Evolutionary conservation across 2,113 vertebrate species (phyloP).

Genomic region (Oncorhynchus nerka): DNA sequence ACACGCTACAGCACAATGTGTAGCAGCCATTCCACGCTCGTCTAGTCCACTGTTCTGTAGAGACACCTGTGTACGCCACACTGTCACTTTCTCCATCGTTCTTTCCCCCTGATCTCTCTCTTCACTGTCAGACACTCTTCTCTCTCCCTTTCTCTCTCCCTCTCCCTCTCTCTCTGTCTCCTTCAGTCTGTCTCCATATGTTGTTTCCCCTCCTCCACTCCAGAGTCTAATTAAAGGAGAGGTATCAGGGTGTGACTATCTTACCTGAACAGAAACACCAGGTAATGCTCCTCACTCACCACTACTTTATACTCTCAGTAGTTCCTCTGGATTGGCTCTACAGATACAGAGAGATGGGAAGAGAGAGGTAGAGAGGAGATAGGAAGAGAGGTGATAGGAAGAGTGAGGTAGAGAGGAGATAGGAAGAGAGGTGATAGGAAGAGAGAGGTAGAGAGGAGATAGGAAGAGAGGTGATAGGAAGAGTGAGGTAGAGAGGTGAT

Average conservation of each 20-base stretch:
- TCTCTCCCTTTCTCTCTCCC: conserved; percentile 43
- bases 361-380: too few relatives aligned
- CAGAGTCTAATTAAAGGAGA: conserved; percentile 65
- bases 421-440: too few relatives aligned
- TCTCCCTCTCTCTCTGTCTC: conserved; percentile 42
- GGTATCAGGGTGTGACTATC: conserved; percentile 64
- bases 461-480: not conserved
- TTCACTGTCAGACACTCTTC: conserved; percentile 22
- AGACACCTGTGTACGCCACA: conserved; percentile 17
- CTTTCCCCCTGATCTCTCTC: conserved; percentile 49
- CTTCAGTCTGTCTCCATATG: conserved; percentile 36
- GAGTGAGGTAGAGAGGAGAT: not conserved
- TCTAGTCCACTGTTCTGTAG: conserved; percentile 32
- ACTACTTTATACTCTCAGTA: not conserved
- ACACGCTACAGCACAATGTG: not conserved
- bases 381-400: too few relatives aligned
- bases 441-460: too few relatives aligned
- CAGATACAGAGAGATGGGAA: not conserved
- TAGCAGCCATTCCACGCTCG: conserved; percentile 23
- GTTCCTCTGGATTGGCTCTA: too few relatives aligned
- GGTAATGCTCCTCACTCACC: conserved; percentile 48
- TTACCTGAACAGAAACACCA: conserved; percentile 62
- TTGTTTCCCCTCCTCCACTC: conserved; percentile 41
- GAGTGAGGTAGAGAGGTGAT: not conserved
- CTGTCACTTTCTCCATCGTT: conserved; percentile 22